Evolutionary conservation across 2,888 invertebrate species (phyloP).

Genomic region (Hydroisotoma schaefferi): DNA sequence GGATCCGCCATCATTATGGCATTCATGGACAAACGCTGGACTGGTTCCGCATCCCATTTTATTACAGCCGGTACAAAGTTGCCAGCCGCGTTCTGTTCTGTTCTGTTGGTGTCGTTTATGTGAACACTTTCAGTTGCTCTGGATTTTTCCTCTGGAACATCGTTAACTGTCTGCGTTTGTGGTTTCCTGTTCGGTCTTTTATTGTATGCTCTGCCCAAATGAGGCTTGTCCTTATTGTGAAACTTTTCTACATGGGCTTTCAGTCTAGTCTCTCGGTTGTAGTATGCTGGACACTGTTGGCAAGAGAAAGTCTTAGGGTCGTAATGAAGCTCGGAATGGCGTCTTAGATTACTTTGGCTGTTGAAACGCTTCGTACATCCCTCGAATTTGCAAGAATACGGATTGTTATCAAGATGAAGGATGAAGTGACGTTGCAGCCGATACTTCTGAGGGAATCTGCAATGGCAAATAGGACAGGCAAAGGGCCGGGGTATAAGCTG

Average conservation of each 20-base stretch:
- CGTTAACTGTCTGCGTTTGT: background rate
- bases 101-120: too few relatives aligned
- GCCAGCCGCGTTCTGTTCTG: background rate
- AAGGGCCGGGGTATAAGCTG: background rate
- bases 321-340: background rate
- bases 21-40: background rate
- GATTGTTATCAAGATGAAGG: slow-evolving; percentile 13
- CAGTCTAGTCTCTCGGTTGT: too few relatives aligned
- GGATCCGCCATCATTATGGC: background rate
- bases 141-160: background rate
- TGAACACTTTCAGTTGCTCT: too few relatives aligned
- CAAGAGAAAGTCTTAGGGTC: too few relatives aligned
- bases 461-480: slow-evolving; percentile 8
- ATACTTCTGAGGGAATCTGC: background rate
- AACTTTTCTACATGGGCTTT: too few relatives aligned
- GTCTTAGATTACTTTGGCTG: background rate
- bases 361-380: background rate
- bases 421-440: background rate
- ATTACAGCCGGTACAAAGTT: background rate
- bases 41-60: background rate
- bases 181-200: background rate
- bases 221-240: too few relatives aligned
- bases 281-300: too few relatives aligned
- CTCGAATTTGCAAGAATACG: background rate
- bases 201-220: too few relatives aligned